A percentile compares a stretch with the other conserved stretches of the same genome.
Evolutionary conservation across 35 echinoderm and acorn worm genomes (phyloP).

Genomic region (Ophiothrix spiculata): DNA sequence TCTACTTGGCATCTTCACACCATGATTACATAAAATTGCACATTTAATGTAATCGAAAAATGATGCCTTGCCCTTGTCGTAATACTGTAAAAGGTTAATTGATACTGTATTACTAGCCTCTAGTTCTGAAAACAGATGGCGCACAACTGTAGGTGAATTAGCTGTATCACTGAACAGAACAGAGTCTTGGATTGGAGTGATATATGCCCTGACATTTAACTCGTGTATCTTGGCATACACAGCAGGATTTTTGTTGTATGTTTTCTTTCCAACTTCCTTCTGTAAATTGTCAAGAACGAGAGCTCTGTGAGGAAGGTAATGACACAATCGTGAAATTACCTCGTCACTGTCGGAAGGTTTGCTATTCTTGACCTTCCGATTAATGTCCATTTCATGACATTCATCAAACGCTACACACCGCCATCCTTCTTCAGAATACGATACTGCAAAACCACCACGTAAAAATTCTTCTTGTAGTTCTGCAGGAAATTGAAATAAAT

Average conservation of each 20-base stretch:
- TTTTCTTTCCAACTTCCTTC: too few species aligned
- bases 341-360: conserved; percentile 19
- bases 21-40: not conserved
- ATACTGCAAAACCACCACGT: conserved; percentile 19
- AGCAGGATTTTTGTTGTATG: too few species aligned
- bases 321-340: conserved; percentile 18
- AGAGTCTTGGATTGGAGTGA: too few species aligned
- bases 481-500: not conserved
- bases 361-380: conserved; percentile 52
- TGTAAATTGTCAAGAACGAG: conserved; percentile 18
- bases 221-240: too few species aligned
- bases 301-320: conserved; percentile 52
- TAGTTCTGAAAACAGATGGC: not conserved
- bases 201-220: too few species aligned
- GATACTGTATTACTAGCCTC: not conserved
- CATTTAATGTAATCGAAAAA: not conserved
- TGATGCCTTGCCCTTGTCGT: not conserved
- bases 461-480: not conserved
- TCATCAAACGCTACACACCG: conserved; percentile 56
- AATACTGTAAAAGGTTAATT: not conserved
- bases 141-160: conserved; percentile 1
- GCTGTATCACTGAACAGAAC: conserved; percentile 10
- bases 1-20: not conserved
- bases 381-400: conserved; percentile 73
- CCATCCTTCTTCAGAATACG: not conserved